Evolutionary conservation across 2,797 vertebrate genomes (phyloP), one percentile per base, ranked within the genome.

Genomic region (Micromesistius poutassou): DNA sequence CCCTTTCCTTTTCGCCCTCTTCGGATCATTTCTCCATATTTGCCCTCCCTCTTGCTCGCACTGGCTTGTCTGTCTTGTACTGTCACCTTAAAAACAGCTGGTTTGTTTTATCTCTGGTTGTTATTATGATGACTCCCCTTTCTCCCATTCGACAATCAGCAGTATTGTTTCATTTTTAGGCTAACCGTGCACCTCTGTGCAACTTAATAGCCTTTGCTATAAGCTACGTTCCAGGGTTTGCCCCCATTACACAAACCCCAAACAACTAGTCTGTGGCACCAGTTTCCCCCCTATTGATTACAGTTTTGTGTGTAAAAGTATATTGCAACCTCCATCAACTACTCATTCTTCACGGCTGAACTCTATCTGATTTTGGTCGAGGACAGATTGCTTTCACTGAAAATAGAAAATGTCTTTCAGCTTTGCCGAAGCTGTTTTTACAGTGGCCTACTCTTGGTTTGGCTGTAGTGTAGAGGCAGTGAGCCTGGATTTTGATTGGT

Each of bases 401-500:
- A 25, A 62, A n/a, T 35, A 35, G 86, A 84, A 55, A 75, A 90
- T 80, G 40, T 78, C 82, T 91, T 89, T 82, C 83, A 87, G 76
- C 22, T 19, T 50, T 75, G 73, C 46, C 66, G 76, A 22, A 4
- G 78, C 81, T 80, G 76, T 72, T 75, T 78, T 78, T 82, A 76
- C 76, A 79, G 74, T 46, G 10, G 62, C 73, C 72, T 42, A 66
- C 33, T 74, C 74, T n/a, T 7, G 55, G 55, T 12, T 22, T n/a
- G 76, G 70, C 75, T 30, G 30, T 3, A 38, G 55, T 25, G 74
- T 74, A 83, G 74, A 89, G 72, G 87, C 85, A 89, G 88, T 76
- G 79, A 82, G 74, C 10, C 70, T 75, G 30, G 1, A 66, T 74
- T 38, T 70, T 89, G 87, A 92, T 89, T 89, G 87, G 91, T 88